phyloP scores from a whole-genome alignment of 2,113 vertebrate genomes.

The Hystrix brachyura region DNA sequence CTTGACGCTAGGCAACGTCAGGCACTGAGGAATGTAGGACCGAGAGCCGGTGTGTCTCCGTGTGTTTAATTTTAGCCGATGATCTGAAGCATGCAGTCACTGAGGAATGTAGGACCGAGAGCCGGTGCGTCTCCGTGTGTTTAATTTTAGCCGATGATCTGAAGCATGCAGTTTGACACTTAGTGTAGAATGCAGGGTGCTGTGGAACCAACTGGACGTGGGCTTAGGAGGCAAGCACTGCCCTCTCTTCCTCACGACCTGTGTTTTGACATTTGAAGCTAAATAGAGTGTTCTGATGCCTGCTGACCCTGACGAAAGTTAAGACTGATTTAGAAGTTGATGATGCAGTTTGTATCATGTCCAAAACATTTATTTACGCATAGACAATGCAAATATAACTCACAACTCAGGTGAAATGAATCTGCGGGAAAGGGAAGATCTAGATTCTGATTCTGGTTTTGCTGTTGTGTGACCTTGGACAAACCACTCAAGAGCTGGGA shows the following conservation, averaged over 20 bases:
- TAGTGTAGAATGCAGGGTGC: slow-evolving; percentile 1
- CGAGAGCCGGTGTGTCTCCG: neutral
- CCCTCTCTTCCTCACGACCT: neutral
- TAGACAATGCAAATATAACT: slow-evolving; percentile 28
- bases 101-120: slow-evolving; percentile 15
- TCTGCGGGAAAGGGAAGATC: slow-evolving; percentile 8
- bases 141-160: slow-evolving; percentile 74
- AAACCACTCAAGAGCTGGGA: slow-evolving; percentile 30
- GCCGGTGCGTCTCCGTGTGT: neutral
- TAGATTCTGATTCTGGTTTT: slow-evolving; percentile 52
- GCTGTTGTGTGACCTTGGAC: neutral
- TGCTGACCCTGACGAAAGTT: slow-evolving; percentile 4
- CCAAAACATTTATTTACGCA: slow-evolving; percentile 52
- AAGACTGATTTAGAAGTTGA: slow-evolving; percentile 55
- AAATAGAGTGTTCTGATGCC: neutral
- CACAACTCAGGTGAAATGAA: neutral
- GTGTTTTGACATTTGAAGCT: slow-evolving; percentile 57
- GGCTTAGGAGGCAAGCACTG: neutral
- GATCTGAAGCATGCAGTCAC: slow-evolving; percentile 46
- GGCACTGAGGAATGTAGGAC: slow-evolving; percentile 34
- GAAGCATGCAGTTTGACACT: slow-evolving; percentile 53
- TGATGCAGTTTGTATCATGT: neutral
- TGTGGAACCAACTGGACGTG: neutral
- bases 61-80: slow-evolving; percentile 73
- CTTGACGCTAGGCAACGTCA: neutral